Percentiles rank a stretch among this genome's conserved stretches.
These are phyloP conservation scores for Nipponacmea schrenckii DNA, from an alignment of 2,888 invertebrate species.

Conservation along the genomic window DNA sequence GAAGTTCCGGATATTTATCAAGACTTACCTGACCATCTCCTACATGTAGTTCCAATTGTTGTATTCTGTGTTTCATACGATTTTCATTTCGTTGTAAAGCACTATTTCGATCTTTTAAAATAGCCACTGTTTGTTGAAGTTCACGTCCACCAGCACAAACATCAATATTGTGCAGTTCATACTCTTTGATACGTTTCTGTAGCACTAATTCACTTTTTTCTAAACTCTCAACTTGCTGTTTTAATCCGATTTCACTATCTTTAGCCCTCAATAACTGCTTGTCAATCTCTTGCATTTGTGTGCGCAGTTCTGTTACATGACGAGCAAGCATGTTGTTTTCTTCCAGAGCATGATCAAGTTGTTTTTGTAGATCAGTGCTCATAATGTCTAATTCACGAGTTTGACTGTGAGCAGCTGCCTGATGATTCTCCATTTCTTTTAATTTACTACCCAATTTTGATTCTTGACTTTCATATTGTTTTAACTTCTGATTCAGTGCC, in stretches of 20 bases:
- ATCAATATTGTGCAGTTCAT: slow-evolving; percentile 48
- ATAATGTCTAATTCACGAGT: slow-evolving; percentile 51
- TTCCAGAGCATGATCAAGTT: slow-evolving; percentile 48
- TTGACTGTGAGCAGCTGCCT: slow-evolving; percentile 50
- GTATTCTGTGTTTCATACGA: slow-evolving; percentile 48
- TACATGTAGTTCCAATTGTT: slow-evolving; percentile 45
- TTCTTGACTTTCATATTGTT: slow-evolving; percentile 51
- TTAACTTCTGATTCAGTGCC: slow-evolving; percentile 44
- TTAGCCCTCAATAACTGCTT: slow-evolving; percentile 39
- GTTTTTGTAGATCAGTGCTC: slow-evolving; percentile 50
- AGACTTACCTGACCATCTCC: slow-evolving; percentile 35
- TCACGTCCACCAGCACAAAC: slow-evolving; percentile 45
- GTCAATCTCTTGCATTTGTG: slow-evolving; percentile 43
- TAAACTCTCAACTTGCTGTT: slow-evolving; percentile 45
- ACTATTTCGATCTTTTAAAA: slow-evolving; percentile 48
- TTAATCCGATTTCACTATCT: slow-evolving; percentile 43
- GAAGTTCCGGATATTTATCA: neutral
- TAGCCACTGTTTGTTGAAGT: slow-evolving; percentile 43
- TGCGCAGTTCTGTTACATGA: slow-evolving; percentile 38
- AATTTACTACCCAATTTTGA: slow-evolving; percentile 46
- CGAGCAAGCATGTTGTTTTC: slow-evolving; percentile 52
- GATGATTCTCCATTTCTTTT: slow-evolving; percentile 50
- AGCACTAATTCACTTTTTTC: slow-evolving; percentile 44
- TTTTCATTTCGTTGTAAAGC: slow-evolving; percentile 53
- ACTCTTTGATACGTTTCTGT: slow-evolving; percentile 46